Percentiles rank a stretch among this genome's conserved stretches.
Evolutionary conservation across 2,888 invertebrate species (phyloP).

Genomic region (Sclerodermus sp.): DNA sequence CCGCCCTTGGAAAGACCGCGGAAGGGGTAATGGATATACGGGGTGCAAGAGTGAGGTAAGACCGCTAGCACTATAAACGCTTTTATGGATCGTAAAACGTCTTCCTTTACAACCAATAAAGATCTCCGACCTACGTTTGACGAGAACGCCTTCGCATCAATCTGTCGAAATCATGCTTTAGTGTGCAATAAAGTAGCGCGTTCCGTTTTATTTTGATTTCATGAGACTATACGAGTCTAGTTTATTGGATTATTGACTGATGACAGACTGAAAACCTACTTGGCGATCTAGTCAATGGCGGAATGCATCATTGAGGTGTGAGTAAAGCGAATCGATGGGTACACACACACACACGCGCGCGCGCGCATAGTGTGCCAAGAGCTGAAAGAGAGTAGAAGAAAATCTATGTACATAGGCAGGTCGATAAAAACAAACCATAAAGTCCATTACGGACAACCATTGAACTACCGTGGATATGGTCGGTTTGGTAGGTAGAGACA

Average conservation of each 20-base stretch:
- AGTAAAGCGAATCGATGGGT: neutral
- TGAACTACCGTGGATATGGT: constrained; percentile 47
- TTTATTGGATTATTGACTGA: constrained; percentile 40
- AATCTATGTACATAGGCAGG: constrained; percentile 19
- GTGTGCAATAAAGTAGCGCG: constrained; percentile 35
- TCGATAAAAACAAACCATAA: constrained; percentile 57
- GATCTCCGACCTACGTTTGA: constrained; percentile 47
- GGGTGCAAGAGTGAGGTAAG: constrained; percentile 44
- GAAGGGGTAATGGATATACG: constrained; percentile 41
- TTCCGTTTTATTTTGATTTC: constrained; percentile 35
- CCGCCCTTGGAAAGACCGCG: constrained; percentile 48
- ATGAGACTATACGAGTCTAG: constrained; percentile 22
- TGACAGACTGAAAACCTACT: constrained; percentile 23
- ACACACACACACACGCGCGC: no score
- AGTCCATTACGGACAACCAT: constrained; percentile 53
- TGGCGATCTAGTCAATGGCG: constrained; percentile 10
- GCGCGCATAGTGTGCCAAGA: neutral
- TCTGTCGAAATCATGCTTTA: constrained; percentile 35
- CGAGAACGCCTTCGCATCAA: constrained; percentile 33
- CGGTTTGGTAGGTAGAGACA: constrained; percentile 46
- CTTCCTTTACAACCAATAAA: constrained; percentile 58
- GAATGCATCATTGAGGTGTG: neutral
- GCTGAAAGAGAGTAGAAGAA: neutral
- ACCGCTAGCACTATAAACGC: constrained; percentile 47
- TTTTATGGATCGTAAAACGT: constrained; percentile 59